These are phyloP conservation scores for Caenorhabditis parvicauda DNA, from an alignment of 2,888 invertebrate genomes.

Conservation along the genomic window DNA sequence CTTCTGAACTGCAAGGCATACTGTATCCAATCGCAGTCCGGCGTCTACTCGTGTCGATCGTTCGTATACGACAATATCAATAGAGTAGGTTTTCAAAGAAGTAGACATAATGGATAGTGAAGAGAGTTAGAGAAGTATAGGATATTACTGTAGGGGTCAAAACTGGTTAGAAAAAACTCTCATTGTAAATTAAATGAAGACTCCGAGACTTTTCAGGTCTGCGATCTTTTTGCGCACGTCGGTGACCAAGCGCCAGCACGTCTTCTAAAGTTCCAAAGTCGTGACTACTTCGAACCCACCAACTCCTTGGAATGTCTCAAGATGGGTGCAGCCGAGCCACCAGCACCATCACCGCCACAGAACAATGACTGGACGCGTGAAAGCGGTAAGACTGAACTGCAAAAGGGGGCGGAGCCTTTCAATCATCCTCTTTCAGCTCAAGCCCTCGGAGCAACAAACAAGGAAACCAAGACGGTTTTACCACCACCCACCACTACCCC, in stretches of 20 bases:
- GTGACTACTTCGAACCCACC: constrained; percentile 61
- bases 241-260: constrained; percentile 55
- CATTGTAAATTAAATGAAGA: too few relatives aligned
- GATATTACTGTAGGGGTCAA: too few relatives aligned
- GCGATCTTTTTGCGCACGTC: constrained; percentile 62
- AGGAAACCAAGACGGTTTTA: too few relatives aligned
- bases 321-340: constrained; percentile 12
- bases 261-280: constrained; percentile 58
- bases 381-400: too few relatives aligned
- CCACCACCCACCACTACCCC: too few relatives aligned
- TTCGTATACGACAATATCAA: constrained; percentile 62
- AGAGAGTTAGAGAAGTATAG: too few relatives aligned
- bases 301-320: constrained; percentile 25
- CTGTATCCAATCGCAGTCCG: constrained; percentile 54
- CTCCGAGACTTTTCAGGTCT: constrained; percentile 44
- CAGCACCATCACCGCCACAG: constrained; percentile 8
- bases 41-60: constrained; percentile 58
- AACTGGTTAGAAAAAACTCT: too few relatives aligned
- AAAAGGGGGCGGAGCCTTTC: too few relatives aligned
- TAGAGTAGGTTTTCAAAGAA: constrained; percentile 42
- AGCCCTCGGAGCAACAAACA: too few relatives aligned
- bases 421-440: too few relatives aligned
- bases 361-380: not conserved
- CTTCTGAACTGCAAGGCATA: constrained; percentile 56
- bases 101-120: too few relatives aligned